Evolutionary conservation across 2,113 vertebrate species (phyloP).

Genomic region (Hemibagrus wyckioides): DNA sequence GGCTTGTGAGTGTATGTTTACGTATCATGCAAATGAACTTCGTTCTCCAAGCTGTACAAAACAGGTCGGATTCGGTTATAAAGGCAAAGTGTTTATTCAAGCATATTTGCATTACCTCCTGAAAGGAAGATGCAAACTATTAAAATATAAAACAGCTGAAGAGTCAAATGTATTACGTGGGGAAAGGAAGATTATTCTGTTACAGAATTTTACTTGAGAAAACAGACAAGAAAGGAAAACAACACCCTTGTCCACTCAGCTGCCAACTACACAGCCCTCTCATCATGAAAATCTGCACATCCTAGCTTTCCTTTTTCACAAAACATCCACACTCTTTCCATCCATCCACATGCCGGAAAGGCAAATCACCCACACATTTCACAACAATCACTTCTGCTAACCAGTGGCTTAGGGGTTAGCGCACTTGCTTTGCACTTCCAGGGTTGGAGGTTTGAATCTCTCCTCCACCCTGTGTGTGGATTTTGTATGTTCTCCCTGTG

Average conservation of each 20-base stretch:
- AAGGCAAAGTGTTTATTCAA: background rate
- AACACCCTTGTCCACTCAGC: background rate
- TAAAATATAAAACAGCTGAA: too few species aligned
- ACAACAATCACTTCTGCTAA: background rate
- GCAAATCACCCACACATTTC: constrained; percentile 10
- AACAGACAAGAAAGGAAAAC: background rate
- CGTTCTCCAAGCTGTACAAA: background rate
- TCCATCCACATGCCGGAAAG: background rate
- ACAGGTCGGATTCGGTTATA: background rate
- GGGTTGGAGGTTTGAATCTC: too few species aligned
- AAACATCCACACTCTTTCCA: background rate
- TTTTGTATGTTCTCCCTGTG: too few species aligned
- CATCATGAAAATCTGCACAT: background rate
- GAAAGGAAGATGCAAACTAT: background rate
- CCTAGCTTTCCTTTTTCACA: background rate
- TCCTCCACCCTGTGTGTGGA: too few species aligned
- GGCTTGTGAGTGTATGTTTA: background rate
- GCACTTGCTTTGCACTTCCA: too few species aligned
- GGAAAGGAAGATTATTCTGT: background rate
- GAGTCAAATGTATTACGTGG: too few species aligned
- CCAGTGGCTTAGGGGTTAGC: too few species aligned
- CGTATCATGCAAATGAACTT: background rate
- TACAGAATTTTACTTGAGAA: background rate
- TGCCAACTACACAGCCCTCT: background rate
- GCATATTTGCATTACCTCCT: background rate